Percentiles rank a stretch among this genome's conserved stretches.
Evolutionary conservation across 2,797 vertebrate genomes (phyloP).

Genomic region (Tokudaia muenninki): DNA sequence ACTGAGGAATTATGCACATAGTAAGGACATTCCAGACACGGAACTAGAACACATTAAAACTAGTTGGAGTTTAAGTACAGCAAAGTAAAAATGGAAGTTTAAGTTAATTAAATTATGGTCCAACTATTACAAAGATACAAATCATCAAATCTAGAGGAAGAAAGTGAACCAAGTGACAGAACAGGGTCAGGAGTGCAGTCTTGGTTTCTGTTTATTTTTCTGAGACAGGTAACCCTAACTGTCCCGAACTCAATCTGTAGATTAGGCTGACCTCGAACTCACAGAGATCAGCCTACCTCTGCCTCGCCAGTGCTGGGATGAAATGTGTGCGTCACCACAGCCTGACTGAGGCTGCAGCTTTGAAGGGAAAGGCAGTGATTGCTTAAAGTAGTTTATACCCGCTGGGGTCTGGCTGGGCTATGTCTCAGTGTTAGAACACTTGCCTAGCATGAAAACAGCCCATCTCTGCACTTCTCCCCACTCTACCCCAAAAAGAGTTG

Average conservation of each 20-base stretch:
- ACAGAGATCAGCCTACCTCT: no score
- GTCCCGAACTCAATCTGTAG: background rate
- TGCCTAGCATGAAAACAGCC: background rate
- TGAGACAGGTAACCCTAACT: background rate
- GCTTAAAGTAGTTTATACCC: background rate
- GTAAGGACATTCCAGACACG: background rate
- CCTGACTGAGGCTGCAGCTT: background rate
- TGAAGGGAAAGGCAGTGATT: background rate
- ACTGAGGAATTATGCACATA: background rate
- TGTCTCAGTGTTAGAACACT: background rate
- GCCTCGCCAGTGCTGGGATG: no score
- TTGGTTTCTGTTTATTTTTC: background rate
- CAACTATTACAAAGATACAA: background rate
- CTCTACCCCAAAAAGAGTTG: background rate
- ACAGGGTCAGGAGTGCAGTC: conserved; percentile 14
- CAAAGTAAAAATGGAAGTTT: conserved; percentile 4
- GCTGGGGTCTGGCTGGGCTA: background rate
- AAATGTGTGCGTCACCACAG: no score
- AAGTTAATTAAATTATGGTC: conserved; percentile 40
- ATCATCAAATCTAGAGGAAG: conserved; percentile 29
- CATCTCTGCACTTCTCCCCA: background rate
- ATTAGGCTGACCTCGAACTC: no score
- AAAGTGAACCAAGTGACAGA: background rate
- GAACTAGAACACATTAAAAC: conserved; percentile 13
- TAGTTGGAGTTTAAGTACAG: conserved; percentile 41